Percentiles rank a stretch among this genome's conserved stretches.
These are phyloP conservation scores for Venustaconcha ellipsiformis DNA, from an alignment of 1,140 invertebrate genomes.

Conservation along the genomic window DNA sequence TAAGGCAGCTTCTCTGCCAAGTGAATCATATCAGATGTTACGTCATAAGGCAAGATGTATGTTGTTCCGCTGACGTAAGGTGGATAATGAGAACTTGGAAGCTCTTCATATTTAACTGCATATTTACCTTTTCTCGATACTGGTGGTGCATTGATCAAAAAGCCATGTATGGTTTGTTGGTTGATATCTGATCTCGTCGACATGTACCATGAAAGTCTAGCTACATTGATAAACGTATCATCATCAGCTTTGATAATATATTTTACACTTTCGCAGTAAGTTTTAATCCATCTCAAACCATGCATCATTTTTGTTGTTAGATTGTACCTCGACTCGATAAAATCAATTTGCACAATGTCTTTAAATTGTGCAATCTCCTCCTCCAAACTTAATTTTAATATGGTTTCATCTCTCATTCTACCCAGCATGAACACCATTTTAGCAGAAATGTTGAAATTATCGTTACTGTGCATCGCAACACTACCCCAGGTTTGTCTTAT, in stretches of 20 bases:
- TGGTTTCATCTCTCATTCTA: too few relatives aligned
- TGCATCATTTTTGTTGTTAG: constrained; percentile 5
- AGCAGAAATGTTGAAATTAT: too few relatives aligned
- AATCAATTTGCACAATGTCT: constrained; percentile 7
- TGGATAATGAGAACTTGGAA: not conserved
- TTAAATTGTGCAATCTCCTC: not conserved
- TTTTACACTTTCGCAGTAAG: not conserved
- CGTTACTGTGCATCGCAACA: too few relatives aligned
- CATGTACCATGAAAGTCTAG: not conserved
- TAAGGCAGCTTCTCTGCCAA: too few relatives aligned
- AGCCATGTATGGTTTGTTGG: not conserved
- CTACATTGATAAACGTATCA: constrained; percentile 4
- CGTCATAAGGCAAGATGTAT: not conserved
- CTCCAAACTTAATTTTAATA: not conserved
- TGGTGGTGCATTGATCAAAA: not conserved
- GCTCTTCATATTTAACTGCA: not conserved
- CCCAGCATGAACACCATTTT: constrained; percentile 4
- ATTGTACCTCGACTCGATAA: constrained; percentile 4
- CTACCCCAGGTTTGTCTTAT: too few relatives aligned
- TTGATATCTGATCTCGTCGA: too few relatives aligned
- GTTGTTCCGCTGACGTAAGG: not conserved
- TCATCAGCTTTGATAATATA: constrained; percentile 7
- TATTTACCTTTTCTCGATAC: not conserved
- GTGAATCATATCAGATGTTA: not conserved
- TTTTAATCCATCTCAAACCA: constrained; percentile 1